Evolutionary conservation across 2,888 invertebrate genomes (phyloP), one percentile per base, ranked within the genome.

Genomic region (Criorhina ranunculi): DNA sequence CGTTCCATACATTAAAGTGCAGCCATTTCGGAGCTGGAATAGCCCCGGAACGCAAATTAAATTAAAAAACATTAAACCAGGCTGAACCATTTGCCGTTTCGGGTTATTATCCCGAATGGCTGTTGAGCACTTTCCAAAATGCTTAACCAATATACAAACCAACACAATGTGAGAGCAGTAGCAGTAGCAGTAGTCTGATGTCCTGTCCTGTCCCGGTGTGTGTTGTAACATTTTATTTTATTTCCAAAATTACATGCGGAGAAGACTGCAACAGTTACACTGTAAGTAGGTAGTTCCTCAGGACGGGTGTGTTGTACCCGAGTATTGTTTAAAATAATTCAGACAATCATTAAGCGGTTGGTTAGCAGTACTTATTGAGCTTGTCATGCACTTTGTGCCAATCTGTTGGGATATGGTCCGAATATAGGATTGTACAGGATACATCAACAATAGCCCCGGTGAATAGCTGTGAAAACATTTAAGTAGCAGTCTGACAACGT

Each of bases 31-130:
- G 73, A 75, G 40, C 76, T 49, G 72, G 44, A 86, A 83, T 70
- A 83, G 83, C 87, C 87, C 86, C 87, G 83, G 83, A 87, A 86
- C 87, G 86, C 87, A 87, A 87, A 87, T 87, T 87, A 87, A 87
- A 87, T 87, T 87, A 87, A 87, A 87, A 87, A 87, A 86, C 87
- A 87, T 87, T 86, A 87, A 86, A 83, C 86, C 80, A 75, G 62
- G 77, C 86, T 80, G 86, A 83, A 51, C 62, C 78, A 72, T 78
- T 80, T 81, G 69, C 83, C 33, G 55, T 75, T 60, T 76, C 82
- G 77, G 86, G 83, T 72, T 86, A 86, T 86, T 86, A 87, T 86
- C 72, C 83, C 42, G 80, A 86, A 87, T 87, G 83, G 86, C 67
- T 87, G 80, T 86, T 83, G 87, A 86, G 81, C 35, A 76, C 78